Percentiles rank a stretch among this genome's conserved stretches.
phyloP scores from a whole-genome alignment of 92 coral and sea anemone genomes.

The Nematostella vectensis region DNA sequence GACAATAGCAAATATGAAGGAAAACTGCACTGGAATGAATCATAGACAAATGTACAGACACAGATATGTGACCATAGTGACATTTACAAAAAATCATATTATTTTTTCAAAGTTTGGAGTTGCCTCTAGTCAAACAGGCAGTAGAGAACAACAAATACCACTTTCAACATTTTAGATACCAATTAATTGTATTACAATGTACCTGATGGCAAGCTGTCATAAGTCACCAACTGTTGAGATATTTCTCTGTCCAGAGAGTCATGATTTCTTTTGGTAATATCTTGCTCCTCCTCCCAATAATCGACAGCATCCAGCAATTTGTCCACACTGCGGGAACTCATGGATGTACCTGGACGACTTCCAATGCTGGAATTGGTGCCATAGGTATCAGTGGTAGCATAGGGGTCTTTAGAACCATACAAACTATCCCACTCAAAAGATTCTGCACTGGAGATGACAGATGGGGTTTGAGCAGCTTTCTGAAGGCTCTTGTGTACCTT shows the following conservation, averaged over 20 bases:
- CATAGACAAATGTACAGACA: too few species aligned
- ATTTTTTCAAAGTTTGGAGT: too few species aligned
- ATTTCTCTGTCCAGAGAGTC: neutral
- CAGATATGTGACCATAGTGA: too few species aligned
- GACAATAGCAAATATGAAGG: too few species aligned
- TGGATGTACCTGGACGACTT: constrained; percentile 54
- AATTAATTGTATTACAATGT: neutral
- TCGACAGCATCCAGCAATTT: constrained; percentile 61
- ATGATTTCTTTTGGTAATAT: neutral
- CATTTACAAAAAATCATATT: too few species aligned
- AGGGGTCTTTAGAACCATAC: constrained; percentile 45
- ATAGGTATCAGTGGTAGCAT: constrained; percentile 50
- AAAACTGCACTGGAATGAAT: too few species aligned
- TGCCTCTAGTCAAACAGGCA: too few species aligned
- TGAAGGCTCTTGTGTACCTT: constrained; percentile 71
- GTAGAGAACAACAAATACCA: too few species aligned
- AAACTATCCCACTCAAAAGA: constrained; percentile 58
- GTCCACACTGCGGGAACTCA: constrained; percentile 62
- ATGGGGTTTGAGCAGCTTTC: constrained; percentile 50
- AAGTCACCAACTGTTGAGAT: neutral
- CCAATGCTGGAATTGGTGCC: constrained; percentile 67
- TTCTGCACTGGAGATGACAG: constrained; percentile 39
- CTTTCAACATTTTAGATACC: too few species aligned
- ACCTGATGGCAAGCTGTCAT: constrained; percentile 27
- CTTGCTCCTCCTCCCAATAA: constrained; percentile 47